phyloP scores from a whole-genome alignment of 2,888 invertebrate genomes.

The Dexiosoma caninum region DNA sequence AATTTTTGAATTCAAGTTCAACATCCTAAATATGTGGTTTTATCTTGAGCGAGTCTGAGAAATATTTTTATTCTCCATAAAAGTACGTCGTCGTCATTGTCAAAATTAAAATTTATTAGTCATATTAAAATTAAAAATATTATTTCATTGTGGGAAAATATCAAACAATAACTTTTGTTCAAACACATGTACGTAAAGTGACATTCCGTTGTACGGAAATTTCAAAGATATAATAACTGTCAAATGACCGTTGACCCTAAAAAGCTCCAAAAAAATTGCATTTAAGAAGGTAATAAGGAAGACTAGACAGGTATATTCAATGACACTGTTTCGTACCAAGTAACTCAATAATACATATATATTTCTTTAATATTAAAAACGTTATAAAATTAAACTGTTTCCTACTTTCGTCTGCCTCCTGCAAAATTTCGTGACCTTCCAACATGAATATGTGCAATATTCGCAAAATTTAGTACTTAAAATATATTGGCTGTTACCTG shows the following conservation, averaged over 20 bases:
- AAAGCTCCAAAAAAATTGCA: background rate
- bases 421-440: background rate
- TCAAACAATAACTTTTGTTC: background rate
- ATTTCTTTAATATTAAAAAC: background rate
- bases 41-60: background rate
- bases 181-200: background rate
- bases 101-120: constrained; percentile 9
- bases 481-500: too few relatives aligned
- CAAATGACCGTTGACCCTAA: background rate
- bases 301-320: background rate
- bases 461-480: too few relatives aligned
- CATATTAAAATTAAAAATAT: background rate
- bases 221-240: background rate
- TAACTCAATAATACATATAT: background rate
- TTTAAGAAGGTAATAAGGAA: background rate
- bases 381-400: background rate
- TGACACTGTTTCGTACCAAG: background rate
- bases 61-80: background rate
- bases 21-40: background rate
- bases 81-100: background rate
- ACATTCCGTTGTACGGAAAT: background rate
- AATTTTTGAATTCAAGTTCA: constrained; percentile 18
- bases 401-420: background rate
- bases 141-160: background rate
- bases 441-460: background rate